These are phyloP conservation scores for Synanthedon formicaeformis DNA, from an alignment of 2,888 invertebrate genomes.

Conservation along the genomic window DNA sequence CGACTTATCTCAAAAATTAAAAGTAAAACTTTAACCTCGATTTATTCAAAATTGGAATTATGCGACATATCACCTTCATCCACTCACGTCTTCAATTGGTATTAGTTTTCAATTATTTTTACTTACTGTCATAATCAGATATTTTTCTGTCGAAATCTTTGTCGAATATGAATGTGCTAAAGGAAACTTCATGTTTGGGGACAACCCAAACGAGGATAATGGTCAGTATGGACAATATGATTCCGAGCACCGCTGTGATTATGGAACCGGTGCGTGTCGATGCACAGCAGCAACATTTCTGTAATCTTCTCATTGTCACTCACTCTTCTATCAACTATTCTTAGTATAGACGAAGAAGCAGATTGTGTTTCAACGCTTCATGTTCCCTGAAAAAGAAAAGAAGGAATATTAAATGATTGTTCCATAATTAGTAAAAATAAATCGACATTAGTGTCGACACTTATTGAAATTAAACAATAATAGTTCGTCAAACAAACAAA, in stretches of 20 bases:
- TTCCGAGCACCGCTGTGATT: conserved; percentile 78
- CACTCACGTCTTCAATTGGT: too few species aligned
- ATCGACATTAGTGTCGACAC: too few species aligned
- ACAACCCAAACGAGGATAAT: conserved; percentile 76
- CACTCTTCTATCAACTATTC: neutral
- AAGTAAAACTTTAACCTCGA: too few species aligned
- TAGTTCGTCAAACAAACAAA: too few species aligned
- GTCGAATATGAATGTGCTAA: conserved; percentile 83
- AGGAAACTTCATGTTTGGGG: conserved; percentile 71
- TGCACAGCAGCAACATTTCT: conserved; percentile 78
- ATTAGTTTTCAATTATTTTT: neutral
- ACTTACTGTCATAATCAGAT: conserved; percentile 74
- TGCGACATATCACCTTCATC: too few species aligned
- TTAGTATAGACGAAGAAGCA: neutral
- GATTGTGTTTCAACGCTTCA: conserved; percentile 21
- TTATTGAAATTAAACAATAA: too few species aligned
- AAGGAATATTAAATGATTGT: too few species aligned
- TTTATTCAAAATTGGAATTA: too few species aligned
- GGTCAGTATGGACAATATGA: conserved; percentile 79
- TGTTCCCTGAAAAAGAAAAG: conserved; percentile 23
- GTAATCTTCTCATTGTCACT: conserved; percentile 62
- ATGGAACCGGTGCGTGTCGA: conserved; percentile 81
- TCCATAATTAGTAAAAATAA: too few species aligned
- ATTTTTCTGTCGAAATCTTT: conserved; percentile 64
- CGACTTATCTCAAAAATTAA: too few species aligned